Base-by-base conservation (phyloP, 2,888 invertebrate genomes). In the Caenorhabditis uteleia region DNA sequence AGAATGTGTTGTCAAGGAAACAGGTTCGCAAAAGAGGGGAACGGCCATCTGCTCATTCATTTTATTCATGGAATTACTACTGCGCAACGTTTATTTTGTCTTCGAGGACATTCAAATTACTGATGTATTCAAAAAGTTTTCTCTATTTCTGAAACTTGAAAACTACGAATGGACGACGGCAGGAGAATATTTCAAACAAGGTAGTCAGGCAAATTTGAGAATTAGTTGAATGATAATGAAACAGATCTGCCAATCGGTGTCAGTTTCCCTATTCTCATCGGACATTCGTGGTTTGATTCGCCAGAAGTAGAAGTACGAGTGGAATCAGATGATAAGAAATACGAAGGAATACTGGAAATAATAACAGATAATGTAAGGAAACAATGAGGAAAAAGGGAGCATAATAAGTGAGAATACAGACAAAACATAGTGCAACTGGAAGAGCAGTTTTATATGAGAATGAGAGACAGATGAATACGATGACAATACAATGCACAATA, bases 231-330 rank as follows among this genome's bases (percentile, higher is more conserved):
- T 20, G 36, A 20, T 36, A 16, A 36, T 20, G 44, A 49, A 34
- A 36, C 54, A 39, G 60, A 60, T 8, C 49, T 60, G 1, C 60
- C 60, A 27, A 40, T 36, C 20, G 60, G 60, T 7, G 23, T 49
- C 12, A 50, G 45, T 20, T 54, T 60, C 25, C 53, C 53, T 12
- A 47, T 50, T 33, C 16, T 62, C 8, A 23, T 43, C 6, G 51
- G 39, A 14, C 6, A 42, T 0, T 4, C n/a, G 12, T 51, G 56
- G 51, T 50, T 62, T 18, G 48, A 51, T 27, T 27, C 34, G 4
- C 39, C 55, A n/a, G 62, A 62, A 39, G 27, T 62, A 10, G 62
- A 62, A n/a, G 27, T 62, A 26, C 47, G 51, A 56, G 33, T 62
- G n/a, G 50, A 38, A 16, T 51, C 27, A 36, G 39, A 51, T 16